Evolutionary conservation across 1,140 invertebrate species (phyloP).

Genomic region (Philaenus spumarius): DNA sequence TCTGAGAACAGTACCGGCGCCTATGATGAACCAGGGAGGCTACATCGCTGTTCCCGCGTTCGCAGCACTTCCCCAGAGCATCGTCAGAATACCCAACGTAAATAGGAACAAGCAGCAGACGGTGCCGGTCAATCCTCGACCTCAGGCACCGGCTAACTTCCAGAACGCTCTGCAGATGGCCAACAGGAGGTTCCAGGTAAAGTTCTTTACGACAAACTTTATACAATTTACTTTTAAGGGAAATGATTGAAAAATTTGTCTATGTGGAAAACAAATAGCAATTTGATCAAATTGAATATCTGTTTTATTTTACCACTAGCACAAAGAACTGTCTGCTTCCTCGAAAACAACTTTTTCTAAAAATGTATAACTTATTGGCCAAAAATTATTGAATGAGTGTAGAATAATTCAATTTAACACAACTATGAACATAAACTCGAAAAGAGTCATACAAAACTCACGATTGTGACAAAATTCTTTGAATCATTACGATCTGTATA

Average conservation of each 20-base stretch:
- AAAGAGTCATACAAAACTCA: too few species aligned
- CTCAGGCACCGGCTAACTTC: conserved; percentile 13
- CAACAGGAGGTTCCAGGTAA: conserved; percentile 26
- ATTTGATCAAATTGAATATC: too few species aligned
- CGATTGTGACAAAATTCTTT: too few species aligned
- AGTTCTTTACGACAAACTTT: neutral
- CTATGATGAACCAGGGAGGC: conserved; percentile 24
- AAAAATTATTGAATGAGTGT: too few species aligned
- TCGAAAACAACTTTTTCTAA: too few species aligned
- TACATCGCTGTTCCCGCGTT: conserved; percentile 40
- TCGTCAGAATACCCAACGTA: conserved; percentile 42
- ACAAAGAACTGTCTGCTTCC: too few species aligned
- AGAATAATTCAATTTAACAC: too few species aligned
- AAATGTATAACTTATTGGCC: too few species aligned
- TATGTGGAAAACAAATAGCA: neutral
- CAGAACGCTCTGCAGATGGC: conserved; percentile 24
- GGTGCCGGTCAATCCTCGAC: neutral
- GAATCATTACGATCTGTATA: too few species aligned
- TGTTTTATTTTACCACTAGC: too few species aligned
- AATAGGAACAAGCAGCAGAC: neutral
- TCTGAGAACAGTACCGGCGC: conserved; percentile 41
- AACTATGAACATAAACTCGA: too few species aligned
- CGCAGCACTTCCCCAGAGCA: conserved; percentile 45
- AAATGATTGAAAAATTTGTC: neutral
- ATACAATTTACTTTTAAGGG: neutral